Evolutionary conservation across 2,888 invertebrate species (phyloP), one percentile per base, ranked within the genome.

Genomic region (Drosophila kambysellisi): DNA sequence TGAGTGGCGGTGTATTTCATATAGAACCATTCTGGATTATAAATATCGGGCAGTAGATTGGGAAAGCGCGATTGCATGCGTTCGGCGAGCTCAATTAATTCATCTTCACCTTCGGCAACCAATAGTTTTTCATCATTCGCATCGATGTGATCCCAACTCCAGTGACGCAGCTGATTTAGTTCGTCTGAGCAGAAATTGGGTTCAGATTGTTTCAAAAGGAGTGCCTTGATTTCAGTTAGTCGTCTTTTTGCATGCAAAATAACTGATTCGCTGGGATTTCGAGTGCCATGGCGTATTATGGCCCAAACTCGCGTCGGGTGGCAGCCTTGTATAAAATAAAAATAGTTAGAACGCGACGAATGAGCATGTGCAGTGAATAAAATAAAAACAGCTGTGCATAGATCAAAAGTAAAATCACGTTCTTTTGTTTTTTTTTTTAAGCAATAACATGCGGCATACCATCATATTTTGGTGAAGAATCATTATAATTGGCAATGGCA

Each of bases 1-100:
- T 97, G 96, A 1, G 96, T 96, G 2, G 95, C 95, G 25, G 97
- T 97, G 81, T 95, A 96, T 84, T 95, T 95, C 89, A 97, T 96
- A 95, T 97, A 94, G 75, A 88, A 91, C 70, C 83, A 82, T 51
- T 83, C 39, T 0, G 92, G 88, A 81, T 94, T 93, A 89, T 96
- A 97, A 65, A 93, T 92, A 68, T 95, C 94, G 48, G 94, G 94
- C 48, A 97, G 94, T 48, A 96, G 89, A 69, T 92, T 91, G 3
- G 96, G 96, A 91, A 96, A 97, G 81, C 97, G 94, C 20, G 94
- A 94, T 82, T 96, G 96, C 94, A 96, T 96, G 84, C 97, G 94
- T 91, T 96, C 95, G 17, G 95, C 97, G 30, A 97, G 92, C 60
- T 95, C 94, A 37, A 95, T 92, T 94, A 97, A 95, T 93, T 97